Conservation (phyloP, 2,113 vertebrate species). For the Antechinus stuartii region DNA sequence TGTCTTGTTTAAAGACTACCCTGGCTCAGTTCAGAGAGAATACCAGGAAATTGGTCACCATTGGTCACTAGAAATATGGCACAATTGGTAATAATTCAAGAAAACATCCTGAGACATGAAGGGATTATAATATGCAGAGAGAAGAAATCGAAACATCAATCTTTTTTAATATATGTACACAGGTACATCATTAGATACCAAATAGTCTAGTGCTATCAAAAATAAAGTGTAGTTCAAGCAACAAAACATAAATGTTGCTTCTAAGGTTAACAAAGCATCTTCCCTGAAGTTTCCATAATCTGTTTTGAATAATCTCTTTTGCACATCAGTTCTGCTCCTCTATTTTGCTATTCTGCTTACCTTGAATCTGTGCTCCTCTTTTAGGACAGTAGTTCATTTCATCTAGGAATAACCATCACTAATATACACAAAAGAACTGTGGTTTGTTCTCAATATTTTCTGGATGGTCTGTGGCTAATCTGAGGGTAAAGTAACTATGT, state of each 20-base stretch:
- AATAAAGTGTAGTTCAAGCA: neutral
- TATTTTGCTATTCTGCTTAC: neutral
- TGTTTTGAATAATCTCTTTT: neutral
- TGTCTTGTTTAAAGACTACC: neutral
- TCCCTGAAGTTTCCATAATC: neutral
- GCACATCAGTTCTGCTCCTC: neutral
- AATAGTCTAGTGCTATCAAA: neutral
- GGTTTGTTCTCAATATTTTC: neutral
- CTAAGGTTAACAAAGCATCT: neutral
- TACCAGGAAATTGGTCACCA: neutral
- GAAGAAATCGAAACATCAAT: neutral
- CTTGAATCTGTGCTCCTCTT: neutral
- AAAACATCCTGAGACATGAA: neutral
- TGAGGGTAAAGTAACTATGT: neutral
- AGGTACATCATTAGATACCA: neutral
- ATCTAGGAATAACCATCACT: neutral
- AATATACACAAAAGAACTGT: neutral
- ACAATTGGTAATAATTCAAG: neutral
- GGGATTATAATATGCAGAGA: neutral
- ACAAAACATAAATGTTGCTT: rapidly evolving
- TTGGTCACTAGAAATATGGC: neutral
- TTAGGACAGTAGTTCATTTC: neutral
- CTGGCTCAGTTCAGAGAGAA: neutral
- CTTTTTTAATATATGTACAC: neutral
- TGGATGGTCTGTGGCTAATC: neutral